Evolutionary conservation across 2,888 invertebrate species (phyloP).

Genomic region (Eristalinus sepulchralis): DNA sequence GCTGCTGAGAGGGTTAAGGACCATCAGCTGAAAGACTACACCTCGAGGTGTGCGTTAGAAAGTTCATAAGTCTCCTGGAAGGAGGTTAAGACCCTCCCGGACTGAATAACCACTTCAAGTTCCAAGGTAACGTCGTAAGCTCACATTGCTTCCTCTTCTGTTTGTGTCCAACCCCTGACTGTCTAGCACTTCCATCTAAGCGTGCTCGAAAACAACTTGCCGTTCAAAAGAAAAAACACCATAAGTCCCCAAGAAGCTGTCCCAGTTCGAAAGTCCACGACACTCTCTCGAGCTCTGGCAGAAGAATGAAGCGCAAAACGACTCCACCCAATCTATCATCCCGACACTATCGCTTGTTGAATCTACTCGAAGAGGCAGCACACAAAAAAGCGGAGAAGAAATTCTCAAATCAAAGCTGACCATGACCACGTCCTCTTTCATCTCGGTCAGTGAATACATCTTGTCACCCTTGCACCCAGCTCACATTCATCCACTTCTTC

Average conservation of each 20-base stretch:
- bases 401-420: constrained; percentile 26
- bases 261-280: neutral
- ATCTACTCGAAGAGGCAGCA: constrained; percentile 10
- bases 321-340: constrained; percentile 1
- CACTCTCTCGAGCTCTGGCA: neutral
- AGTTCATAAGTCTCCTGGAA: no score
- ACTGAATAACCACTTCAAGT: neutral
- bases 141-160: neutral
- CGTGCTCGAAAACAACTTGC: neutral
- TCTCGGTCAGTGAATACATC: constrained; percentile 47
- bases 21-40: no score
- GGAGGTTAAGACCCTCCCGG: neutral
- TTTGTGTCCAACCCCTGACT: neutral
- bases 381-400: neutral
- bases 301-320: neutral
- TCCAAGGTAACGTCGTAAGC: neutral
- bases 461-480: constrained; percentile 10
- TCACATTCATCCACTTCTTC: neutral
- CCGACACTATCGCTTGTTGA: constrained; percentile 47
- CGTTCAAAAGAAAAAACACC: neutral
- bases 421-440: constrained; percentile 16
- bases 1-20: no score
- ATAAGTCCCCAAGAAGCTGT: neutral
- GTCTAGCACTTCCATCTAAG: neutral
- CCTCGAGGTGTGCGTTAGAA: no score